Evolutionary conservation across 2,113 vertebrate species (phyloP), one percentile per base, ranked within the genome.

Genomic region (Gavialis gangeticus): DNA sequence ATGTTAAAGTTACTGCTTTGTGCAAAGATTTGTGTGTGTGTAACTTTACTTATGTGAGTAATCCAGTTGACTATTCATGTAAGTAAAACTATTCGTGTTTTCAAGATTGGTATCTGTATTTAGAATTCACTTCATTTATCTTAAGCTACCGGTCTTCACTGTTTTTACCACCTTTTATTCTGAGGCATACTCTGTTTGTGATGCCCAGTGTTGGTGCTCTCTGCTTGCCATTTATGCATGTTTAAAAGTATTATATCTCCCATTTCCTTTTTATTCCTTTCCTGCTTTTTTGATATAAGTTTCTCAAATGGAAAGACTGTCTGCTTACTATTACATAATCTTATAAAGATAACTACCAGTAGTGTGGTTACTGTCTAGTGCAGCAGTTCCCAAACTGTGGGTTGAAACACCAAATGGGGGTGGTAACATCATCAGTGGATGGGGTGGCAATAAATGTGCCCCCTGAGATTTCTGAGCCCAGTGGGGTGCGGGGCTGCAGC

Each of bases 101-200:
- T 82, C 2, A 81, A 84, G 80, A 12, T 19, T 14, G 55, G 75
- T 82, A 66, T 63, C 85, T 93, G 1, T 95, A 79, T 95, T 95
- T 96, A 93, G 82, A 75, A 91, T 66, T 75, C 4, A 16, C 56
- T 14, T 46, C 78, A 56, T 71, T 91, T 1, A 6, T 93, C 78
- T 91, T 75, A 71, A 76, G 60, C 80, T 86, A 64, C 80, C 77
- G 71, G 66, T 89, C 55, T 84, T 85, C 1, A 1, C 21, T 92
- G 75, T 84, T 21, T 89, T 89, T 79, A 55, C 89, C 46, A 46
- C 46, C 75, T 95, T 28, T 17, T 57, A 64, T 84, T 86, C 87
- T 79, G 34, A 84, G 82, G 9, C 78, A 93, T 88, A n/a, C 92
- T 28, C 82, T 85, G 84, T 27, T 55, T 66, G 93, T 89, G 89